phyloP scores from a whole-genome alignment of 2,113 vertebrate genomes.

The Camelus bactrianus region DNA sequence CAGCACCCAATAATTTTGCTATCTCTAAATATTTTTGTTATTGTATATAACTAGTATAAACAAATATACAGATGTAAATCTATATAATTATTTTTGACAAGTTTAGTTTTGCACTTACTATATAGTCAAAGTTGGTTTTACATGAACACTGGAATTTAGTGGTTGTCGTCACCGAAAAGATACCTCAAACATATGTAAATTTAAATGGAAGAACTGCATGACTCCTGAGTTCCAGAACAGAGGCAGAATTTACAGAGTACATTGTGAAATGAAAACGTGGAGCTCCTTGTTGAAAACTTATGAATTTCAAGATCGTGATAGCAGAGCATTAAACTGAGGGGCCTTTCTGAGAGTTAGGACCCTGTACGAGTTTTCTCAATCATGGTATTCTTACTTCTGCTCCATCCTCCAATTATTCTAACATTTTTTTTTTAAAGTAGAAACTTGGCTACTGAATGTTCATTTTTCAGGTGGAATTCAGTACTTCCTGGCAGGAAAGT shows the following conservation, averaged over 20 bases:
- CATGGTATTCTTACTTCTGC: not conserved
- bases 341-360: not conserved
- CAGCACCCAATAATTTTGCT: not conserved
- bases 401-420: not conserved
- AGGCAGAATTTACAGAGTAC: not conserved
- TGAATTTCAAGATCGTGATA: not conserved
- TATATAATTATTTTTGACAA: not conserved
- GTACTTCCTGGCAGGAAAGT: constrained; percentile 19
- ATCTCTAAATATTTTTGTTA: constrained; percentile 26
- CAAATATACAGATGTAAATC: not conserved
- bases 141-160: not conserved
- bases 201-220: not conserved
- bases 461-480: not conserved
- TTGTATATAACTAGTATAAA: not conserved
- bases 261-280: not conserved
- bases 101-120: not conserved
- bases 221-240: not conserved
- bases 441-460: not conserved
- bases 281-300: not conserved
- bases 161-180: not conserved
- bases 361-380: not conserved
- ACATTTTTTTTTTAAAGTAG: not conserved
- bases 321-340: not conserved
- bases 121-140: not conserved
- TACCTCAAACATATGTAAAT: not conserved